Base-by-base conservation (phyloP, 1,140 invertebrate genomes). In the Eulimnadia texana region DNA sequence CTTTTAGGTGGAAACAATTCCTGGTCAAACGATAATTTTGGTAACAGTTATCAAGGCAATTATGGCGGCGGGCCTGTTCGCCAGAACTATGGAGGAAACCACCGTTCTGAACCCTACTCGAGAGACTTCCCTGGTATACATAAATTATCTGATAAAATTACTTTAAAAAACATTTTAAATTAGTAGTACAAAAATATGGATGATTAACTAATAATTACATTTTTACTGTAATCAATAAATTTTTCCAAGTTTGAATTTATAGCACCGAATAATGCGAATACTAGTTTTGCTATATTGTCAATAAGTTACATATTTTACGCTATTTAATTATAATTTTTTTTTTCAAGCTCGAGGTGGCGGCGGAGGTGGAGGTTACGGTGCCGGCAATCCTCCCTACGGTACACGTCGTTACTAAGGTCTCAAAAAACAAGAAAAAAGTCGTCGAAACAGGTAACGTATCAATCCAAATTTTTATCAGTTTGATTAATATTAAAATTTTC, bases 21-120 rank as follows among this genome's bases (percentile, higher is more conserved):
- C 23, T 58, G 55, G 55, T 27, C 55, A 22, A 58, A 58, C 55
- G 55, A 58, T 16, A 58, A 42, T 27, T 58, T 58, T 33, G 55
- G 55, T 23, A 25, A 27, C 23, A 42, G 28, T 9, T 58, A 58
- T 10, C 28, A 58, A 10, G 55, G 42, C 16, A 33, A 27, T 27
- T 58, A 58, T 19, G 23, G 24, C 24, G 55, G 27, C n/a, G 28
- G 55, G 10, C 55, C 55, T 27, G 42, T 58, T 22, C 55, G 55
- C 28, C 28, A 58, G 16, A 33, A 27, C 6, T 58, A 58, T 25
- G 42, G 55, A 1, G 25, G 23, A 10, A 42, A 19, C 19, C 6
- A 16, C 33, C 55, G 55, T 13, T 27, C 55, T 33, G 55, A 42
- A 58, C 55, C 55, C 42, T 58, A 58, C 10, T 25, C 24, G 10